A percentile compares a stretch with the other conserved stretches of the same genome.
phyloP scores from a whole-genome alignment of 2,888 invertebrate species.

The Phrixothrix hirtus region DNA sequence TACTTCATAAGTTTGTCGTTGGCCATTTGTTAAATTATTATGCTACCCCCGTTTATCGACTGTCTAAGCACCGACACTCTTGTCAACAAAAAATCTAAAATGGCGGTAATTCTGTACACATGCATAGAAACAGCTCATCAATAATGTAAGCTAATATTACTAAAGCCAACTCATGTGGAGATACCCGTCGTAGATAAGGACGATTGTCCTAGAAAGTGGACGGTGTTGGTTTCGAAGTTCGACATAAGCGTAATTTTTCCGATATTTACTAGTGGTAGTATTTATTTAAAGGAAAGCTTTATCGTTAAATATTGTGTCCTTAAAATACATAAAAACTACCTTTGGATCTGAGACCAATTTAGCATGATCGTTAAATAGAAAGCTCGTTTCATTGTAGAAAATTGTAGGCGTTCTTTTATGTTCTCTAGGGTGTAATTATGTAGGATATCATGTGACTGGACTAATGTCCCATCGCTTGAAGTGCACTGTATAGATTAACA shows the following conservation, averaged over 20 bases:
- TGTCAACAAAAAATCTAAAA: constrained; percentile 46
- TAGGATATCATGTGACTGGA: constrained; percentile 29
- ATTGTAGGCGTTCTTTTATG: constrained; percentile 17
- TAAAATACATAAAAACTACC: too few relatives aligned
- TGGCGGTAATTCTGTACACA: constrained; percentile 46
- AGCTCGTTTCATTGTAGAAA: constrained; percentile 13
- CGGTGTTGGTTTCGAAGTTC: constrained; percentile 7
- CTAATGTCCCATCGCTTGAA: constrained; percentile 35
- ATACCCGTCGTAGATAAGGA: constrained; percentile 30
- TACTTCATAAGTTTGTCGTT: constrained; percentile 32
- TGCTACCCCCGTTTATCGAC: constrained; percentile 42
- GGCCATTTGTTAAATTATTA: constrained; percentile 44
- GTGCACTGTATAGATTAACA: constrained; percentile 40
- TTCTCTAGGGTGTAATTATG: constrained; percentile 33
- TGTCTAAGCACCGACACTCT: constrained; percentile 36
- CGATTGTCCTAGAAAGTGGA: constrained; percentile 35
- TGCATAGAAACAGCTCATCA: constrained; percentile 47
- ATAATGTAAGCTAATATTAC: constrained; percentile 47
- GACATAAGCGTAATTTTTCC: neutral
- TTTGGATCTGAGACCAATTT: constrained; percentile 6
- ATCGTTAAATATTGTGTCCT: too few relatives aligned
- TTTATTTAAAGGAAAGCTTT: too few relatives aligned
- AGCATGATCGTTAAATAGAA: constrained; percentile 27
- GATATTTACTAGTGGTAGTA: neutral
- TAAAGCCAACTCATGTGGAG: constrained; percentile 33